Conservation (phyloP, 2,113 vertebrate species). For the Lasiurus borealis region DNA sequence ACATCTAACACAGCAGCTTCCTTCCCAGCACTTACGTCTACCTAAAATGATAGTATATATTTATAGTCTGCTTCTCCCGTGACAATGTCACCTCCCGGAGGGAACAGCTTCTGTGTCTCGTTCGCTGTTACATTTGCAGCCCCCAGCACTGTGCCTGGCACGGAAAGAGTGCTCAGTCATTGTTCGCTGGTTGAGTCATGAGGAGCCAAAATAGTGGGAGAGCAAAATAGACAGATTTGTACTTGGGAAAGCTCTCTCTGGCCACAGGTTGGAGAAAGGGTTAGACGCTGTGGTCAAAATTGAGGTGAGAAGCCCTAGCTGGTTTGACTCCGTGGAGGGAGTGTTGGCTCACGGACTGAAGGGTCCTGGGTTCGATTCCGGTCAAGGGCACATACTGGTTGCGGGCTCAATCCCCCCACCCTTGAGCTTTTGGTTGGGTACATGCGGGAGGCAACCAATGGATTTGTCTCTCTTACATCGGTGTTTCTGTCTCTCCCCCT, state of each 20-base stretch:
- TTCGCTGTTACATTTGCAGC: background rate
- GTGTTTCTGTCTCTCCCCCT: too few relatives aligned
- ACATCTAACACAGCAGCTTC: constrained; percentile 50
- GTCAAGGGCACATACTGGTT: too few relatives aligned
- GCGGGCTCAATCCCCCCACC: too few relatives aligned
- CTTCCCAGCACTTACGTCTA: constrained; percentile 41
- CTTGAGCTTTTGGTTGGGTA: too few relatives aligned
- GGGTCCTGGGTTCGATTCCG: too few relatives aligned
- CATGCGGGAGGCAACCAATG: too few relatives aligned
- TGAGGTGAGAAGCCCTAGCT: constrained; percentile 19
- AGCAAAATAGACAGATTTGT: background rate
- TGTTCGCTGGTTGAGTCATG: constrained; percentile 25
- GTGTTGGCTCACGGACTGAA: too few relatives aligned
- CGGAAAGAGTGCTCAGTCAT: background rate
- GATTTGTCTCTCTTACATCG: too few relatives aligned
- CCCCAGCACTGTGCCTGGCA: constrained; percentile 7
- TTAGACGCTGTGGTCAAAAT: constrained; percentile 13
- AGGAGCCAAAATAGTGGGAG: background rate
- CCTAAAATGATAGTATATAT: constrained; percentile 21
- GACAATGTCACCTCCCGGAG: constrained; percentile 12
- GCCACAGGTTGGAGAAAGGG: background rate
- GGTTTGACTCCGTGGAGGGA: too few relatives aligned
- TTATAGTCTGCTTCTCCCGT: background rate
- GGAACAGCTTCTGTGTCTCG: constrained; percentile 34
- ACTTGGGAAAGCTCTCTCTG: constrained; percentile 24